Base-by-base conservation (phyloP, 2,113 vertebrate genomes). In the Myodes glareolus region DNA sequence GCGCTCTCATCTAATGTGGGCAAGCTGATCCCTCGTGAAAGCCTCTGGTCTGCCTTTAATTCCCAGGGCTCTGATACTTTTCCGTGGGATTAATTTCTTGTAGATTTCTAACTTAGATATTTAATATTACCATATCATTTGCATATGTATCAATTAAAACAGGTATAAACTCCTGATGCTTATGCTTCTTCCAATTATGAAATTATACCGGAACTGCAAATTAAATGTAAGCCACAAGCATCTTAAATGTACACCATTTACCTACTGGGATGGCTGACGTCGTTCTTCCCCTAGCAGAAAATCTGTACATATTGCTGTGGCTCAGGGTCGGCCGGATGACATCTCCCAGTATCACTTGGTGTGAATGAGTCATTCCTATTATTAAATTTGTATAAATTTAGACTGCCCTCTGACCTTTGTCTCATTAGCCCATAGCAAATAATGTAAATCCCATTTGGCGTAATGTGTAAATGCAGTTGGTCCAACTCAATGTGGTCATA, bases 161-260 rank as follows among this genome's bases (percentile, higher is more conserved):
- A 50, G 47, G 78, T 14, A 5, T 68, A 75, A 92, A 85, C 31
- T 67, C 84, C 39, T 72, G 33, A n/a, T 94, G 81, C 12, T 27
- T 92, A 12, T 67, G 65, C 7, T 36, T 95, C 36, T 91, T 89
- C 78, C 78, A 52, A 39, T 88, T 93, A 94, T n/a, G 36, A 92
- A 70, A 84, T 45, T 82, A 65, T 63, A 88, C 84, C 23, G 19
- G 45, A 88, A 90, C 81, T 29, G n/a, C 47, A 75, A 45, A 81
- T 91, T 70, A 81, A 70, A 19, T 29, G 17, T 29, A 29, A 85
- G 42, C 21, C 21, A 5, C 77, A 81, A 19, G 25, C 45, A 7
- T 4, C 67, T 76, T 52, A 81, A 68, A 63, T 4, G n/a, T n/a
- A 68, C 17, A 19, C 8, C 16, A 3, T 67, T 63, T 52, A 9